phyloP scores from a whole-genome alignment of 2,113 vertebrate genomes.

The Jacana jacana region DNA sequence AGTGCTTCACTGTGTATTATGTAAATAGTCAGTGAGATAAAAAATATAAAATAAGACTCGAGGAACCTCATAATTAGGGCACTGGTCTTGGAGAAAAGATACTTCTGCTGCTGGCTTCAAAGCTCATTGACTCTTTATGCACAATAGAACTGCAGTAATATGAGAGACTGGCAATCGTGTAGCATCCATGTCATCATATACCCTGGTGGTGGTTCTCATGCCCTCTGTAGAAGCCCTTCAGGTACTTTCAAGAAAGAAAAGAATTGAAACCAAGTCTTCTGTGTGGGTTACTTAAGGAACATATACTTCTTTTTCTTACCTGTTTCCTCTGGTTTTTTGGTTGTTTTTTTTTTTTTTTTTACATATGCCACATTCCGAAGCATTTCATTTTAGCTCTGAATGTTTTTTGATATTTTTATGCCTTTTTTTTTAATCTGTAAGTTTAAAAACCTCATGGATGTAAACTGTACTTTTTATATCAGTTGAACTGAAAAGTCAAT shows the following conservation, averaged over 20 bases:
- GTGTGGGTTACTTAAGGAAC: background rate
- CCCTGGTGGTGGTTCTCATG: background rate
- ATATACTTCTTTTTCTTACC: too few species aligned
- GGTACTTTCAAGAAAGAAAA: background rate
- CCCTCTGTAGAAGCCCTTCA: background rate
- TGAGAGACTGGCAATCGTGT: background rate
- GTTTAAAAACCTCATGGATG: rapidly evolving
- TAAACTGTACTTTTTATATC: background rate
- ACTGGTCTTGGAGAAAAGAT: background rate
- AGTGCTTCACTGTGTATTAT: background rate
- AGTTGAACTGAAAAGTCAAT: background rate
- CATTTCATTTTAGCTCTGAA: background rate
- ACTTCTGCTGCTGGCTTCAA: background rate
- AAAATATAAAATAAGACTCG: background rate
- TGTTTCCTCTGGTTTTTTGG: too few species aligned
- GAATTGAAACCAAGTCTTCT: background rate
- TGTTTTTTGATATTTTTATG: background rate
- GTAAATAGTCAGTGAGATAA: background rate
- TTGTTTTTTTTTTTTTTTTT: too few species aligned
- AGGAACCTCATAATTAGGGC: background rate
- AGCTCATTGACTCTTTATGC: background rate
- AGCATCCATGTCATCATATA: background rate
- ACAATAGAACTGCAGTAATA: background rate
- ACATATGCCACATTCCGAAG: background rate
- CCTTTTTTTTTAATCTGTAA: background rate